Evolutionary conservation across 2,888 invertebrate species (phyloP).

Genomic region (Yponomeuta cagnagella): DNA sequence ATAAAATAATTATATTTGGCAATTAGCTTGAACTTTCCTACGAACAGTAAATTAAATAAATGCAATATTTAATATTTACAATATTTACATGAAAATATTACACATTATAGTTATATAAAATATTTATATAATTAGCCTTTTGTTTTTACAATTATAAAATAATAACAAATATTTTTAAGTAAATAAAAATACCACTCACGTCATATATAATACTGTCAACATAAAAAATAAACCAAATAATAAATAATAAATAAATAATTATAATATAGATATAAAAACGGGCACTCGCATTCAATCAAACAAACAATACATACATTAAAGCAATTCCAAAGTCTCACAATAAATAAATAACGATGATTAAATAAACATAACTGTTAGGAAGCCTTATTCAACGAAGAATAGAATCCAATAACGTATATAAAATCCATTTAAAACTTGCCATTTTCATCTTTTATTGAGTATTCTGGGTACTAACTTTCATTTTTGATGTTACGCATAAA

Average conservation of each 20-base stretch:
- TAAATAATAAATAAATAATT: conserved; percentile 22
- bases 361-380: conserved; percentile 21
- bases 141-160: not conserved
- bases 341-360: conserved; percentile 13
- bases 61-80: conserved; percentile 39
- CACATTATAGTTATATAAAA: conserved; percentile 17
- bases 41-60: conserved; percentile 40
- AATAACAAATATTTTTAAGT: conserved; percentile 18
- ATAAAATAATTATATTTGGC: conserved; percentile 9
- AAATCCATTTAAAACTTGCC: conserved; percentile 14
- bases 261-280: conserved; percentile 7
- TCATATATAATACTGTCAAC: conserved; percentile 30
- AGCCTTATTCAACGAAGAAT: conserved; percentile 19
- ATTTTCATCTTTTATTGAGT: conserved; percentile 13
- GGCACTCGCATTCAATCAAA: conserved; percentile 2
- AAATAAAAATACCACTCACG: conserved; percentile 24
- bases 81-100: conserved; percentile 20
- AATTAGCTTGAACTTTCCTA: conserved; percentile 10
- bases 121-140: conserved; percentile 16
- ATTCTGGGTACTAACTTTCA: conserved; percentile 7
- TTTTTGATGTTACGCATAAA: not conserved
- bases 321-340: conserved; percentile 34
- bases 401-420: conserved; percentile 15
- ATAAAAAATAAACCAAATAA: conserved; percentile 19
- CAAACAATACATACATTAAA: conserved; percentile 43